A percentile compares a stretch with the other conserved stretches of the same genome.
These are phyloP conservation scores for Sinocyclocheilus rhinocerous DNA, from an alignment of 2,113 vertebrate genomes.

Conservation along the genomic window DNA sequence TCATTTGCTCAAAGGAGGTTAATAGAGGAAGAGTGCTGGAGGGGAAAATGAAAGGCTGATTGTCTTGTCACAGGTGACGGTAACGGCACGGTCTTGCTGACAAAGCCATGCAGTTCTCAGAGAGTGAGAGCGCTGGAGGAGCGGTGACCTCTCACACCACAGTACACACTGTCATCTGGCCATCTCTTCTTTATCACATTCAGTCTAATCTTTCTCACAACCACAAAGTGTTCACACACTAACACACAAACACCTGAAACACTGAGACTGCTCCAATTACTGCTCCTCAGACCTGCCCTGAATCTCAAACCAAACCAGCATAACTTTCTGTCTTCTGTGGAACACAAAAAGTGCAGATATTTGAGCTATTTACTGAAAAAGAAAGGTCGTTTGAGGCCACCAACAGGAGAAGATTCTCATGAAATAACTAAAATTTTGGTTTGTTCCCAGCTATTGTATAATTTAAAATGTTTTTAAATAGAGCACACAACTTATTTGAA, in stretches of 20 bases:
- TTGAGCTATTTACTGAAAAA: background rate
- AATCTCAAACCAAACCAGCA: background rate
- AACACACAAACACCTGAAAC: background rate
- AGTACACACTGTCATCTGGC: conserved; percentile 40
- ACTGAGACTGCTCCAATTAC: conserved; percentile 22
- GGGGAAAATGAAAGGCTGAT: conserved; percentile 33
- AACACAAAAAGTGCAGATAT: background rate
- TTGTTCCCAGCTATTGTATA: too few relatives aligned
- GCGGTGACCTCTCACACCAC: conserved; percentile 11
- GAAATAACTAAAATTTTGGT: too few relatives aligned
- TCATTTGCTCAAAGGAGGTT: conserved; percentile 21
- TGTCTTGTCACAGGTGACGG: conserved; percentile 36
- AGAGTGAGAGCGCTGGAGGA: background rate
- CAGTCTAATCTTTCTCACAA: conserved; percentile 1
- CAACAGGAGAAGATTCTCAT: too few relatives aligned
- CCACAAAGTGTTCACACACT: background rate
- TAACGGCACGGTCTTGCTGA: conserved; percentile 41
- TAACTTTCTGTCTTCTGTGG: background rate
- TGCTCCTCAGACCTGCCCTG: conserved; percentile 11
- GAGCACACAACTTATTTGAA: too few relatives aligned
- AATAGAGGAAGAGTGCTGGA: background rate
- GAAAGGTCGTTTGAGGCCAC: too few relatives aligned
- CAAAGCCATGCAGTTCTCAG: conserved; percentile 36
- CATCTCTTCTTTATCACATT: conserved; percentile 19
- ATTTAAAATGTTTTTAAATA: too few relatives aligned